A percentile compares a stretch with the other conserved stretches of the same genome.
Conservation (phyloP, 2,797 vertebrate species). For the Naso thynnoides region DNA sequence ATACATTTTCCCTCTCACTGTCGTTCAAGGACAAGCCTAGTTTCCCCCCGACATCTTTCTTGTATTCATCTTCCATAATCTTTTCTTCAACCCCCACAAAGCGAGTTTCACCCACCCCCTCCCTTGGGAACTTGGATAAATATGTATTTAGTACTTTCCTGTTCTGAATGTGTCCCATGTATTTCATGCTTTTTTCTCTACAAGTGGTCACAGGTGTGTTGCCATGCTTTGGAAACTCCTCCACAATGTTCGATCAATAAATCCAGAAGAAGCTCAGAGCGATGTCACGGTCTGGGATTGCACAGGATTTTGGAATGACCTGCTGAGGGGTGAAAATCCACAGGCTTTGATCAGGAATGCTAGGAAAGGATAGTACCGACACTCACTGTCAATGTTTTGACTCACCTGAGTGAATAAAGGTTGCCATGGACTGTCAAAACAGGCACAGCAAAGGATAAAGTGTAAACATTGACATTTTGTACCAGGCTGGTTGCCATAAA, state of each 20-base stretch:
- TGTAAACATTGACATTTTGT: too few relatives aligned
- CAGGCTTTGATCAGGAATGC: slow-evolving; percentile 63
- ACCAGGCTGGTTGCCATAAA: too few relatives aligned
- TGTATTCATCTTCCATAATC: slow-evolving; percentile 37
- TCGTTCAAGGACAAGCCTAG: slow-evolving; percentile 58
- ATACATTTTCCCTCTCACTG: slow-evolving; percentile 55
- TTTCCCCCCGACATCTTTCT: slow-evolving; percentile 24
- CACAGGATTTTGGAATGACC: slow-evolving; percentile 59
- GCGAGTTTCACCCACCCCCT: slow-evolving; percentile 33
- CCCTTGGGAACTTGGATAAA: slow-evolving; percentile 58
- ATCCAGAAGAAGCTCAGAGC: slow-evolving; percentile 51
- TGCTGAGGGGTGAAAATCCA: slow-evolving; percentile 39
- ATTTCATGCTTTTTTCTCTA: slow-evolving; percentile 39
- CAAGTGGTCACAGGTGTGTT: slow-evolving; percentile 59
- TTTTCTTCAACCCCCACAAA: slow-evolving; percentile 40
- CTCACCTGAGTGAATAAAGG: slow-evolving; percentile 40
- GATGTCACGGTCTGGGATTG: slow-evolving; percentile 50
- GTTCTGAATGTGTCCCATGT: slow-evolving; percentile 56
- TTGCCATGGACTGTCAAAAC: slow-evolving; percentile 31
- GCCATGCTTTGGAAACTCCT: slow-evolving; percentile 53
- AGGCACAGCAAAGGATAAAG: slow-evolving; percentile 37
- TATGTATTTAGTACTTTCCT: slow-evolving; percentile 51
- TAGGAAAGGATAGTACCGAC: slow-evolving; percentile 43
- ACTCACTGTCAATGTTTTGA: slow-evolving; percentile 48
- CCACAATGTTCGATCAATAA: slow-evolving; percentile 57